phyloP scores from a whole-genome alignment of 2,888 invertebrate species.

The Pristionchus entomophagus region DNA sequence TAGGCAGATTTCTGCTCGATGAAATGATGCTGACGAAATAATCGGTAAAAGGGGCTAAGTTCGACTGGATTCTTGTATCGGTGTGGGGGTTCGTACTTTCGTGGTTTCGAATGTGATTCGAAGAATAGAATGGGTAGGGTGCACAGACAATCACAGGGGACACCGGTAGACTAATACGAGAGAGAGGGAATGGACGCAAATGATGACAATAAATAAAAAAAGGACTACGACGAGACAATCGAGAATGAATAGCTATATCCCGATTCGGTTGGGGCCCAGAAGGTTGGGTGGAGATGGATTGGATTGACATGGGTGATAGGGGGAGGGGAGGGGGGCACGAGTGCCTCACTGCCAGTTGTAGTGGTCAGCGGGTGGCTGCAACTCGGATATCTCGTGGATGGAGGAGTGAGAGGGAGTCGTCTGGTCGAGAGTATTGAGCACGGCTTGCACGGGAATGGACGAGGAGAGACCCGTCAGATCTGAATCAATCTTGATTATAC shows the following conservation, averaged over 20 bases:
- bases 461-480: constrained; percentile 56
- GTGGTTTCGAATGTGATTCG: not conserved
- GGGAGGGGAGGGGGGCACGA: not conserved
- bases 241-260: constrained; percentile 13
- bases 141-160: constrained; percentile 29
- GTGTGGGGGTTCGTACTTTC: not conserved
- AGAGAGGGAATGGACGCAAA: not conserved
- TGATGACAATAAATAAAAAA: constrained; percentile 17
- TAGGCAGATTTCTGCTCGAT: not conserved
- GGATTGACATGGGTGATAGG: constrained; percentile 21
- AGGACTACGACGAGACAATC: not conserved
- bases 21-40: constrained; percentile 15
- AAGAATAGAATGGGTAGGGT: not conserved
- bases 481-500: constrained; percentile 26
- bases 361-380: constrained; percentile 38
- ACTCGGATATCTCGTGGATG: constrained; percentile 44
- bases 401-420: constrained; percentile 19
- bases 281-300: constrained; percentile 27
- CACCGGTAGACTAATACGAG: constrained; percentile 41
- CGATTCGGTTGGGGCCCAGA: constrained; percentile 33
- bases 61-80: constrained; percentile 21
- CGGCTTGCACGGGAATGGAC: constrained; percentile 63
- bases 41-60: not conserved
- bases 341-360: not conserved
- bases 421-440: constrained; percentile 61